phyloP scores from a whole-genome alignment of 2,888 invertebrate species.

The Isotomurus palustris region DNA sequence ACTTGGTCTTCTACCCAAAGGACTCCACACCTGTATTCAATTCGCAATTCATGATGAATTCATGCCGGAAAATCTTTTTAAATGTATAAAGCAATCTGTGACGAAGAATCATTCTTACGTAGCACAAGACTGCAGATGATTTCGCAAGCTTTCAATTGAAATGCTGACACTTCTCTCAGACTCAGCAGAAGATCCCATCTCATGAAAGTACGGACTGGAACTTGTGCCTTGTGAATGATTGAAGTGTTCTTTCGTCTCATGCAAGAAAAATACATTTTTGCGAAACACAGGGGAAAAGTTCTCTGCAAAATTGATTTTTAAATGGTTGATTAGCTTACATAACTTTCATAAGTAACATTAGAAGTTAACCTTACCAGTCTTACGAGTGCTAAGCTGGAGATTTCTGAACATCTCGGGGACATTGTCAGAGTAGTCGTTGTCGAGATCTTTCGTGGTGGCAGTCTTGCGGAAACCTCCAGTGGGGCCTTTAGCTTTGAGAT shows the following conservation, averaged over 20 bases:
- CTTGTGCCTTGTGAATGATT: too few relatives aligned
- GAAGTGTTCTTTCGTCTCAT: too few relatives aligned
- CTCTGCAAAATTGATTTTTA: too few relatives aligned
- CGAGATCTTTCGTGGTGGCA: background rate
- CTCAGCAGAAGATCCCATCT: constrained; percentile 1
- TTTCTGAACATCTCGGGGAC: background rate
- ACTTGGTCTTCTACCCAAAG: constrained; percentile 75
- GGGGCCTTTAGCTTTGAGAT: background rate
- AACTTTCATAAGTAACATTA: background rate
- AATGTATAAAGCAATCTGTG: too few relatives aligned
- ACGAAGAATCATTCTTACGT: too few relatives aligned
- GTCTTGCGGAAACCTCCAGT: background rate
- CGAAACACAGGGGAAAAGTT: too few relatives aligned
- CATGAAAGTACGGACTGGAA: too few relatives aligned
- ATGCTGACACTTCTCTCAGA: constrained; percentile 45
- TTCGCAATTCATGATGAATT: background rate
- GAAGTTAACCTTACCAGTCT: constrained; percentile 1
- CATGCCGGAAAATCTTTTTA: background rate
- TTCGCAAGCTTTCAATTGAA: constrained; percentile 64
- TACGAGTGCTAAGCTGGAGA: background rate
- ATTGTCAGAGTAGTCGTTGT: background rate
- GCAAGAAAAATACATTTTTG: too few relatives aligned
- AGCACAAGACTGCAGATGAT: constrained; percentile 68
- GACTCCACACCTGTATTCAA: constrained; percentile 62
- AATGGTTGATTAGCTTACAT: too few relatives aligned